A percentile compares a stretch with the other conserved stretches of the same genome.
Evolutionary conservation across 2,113 vertebrate genomes (phyloP).

Genomic region (Chaetura pelagica): DNA sequence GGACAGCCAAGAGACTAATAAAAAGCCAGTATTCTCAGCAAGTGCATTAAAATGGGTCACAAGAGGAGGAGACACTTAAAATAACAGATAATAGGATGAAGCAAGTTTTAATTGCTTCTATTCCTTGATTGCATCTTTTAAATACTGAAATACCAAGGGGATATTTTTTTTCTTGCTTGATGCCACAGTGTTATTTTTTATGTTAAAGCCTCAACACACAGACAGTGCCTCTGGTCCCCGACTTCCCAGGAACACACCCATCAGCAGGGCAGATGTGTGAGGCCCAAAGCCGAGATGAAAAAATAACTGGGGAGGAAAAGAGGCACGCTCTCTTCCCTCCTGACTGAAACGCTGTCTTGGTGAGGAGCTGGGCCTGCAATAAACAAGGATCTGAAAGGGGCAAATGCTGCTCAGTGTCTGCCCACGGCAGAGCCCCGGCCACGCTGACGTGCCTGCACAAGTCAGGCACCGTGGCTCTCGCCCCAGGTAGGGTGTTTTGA

Average conservation of each 20-base stretch:
- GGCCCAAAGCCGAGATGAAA: not conserved
- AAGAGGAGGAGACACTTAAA: not conserved
- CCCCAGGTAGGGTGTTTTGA: not conserved
- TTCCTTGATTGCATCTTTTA: not conserved
- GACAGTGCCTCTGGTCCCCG: not conserved
- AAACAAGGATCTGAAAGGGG: not conserved
- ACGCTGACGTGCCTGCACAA: not conserved
- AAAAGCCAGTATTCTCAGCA: not conserved
- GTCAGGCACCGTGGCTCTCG: not conserved
- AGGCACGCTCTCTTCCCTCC: not conserved
- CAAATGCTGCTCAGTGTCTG: not conserved
- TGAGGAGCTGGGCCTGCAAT: not conserved
- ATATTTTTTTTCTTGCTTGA: not conserved
- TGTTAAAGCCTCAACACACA: not conserved
- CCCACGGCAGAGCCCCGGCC: not conserved
- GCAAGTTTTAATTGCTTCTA: not conserved
- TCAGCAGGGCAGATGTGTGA: not conserved
- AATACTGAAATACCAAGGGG: not conserved
- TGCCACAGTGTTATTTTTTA: not conserved
- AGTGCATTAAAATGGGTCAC: conserved; percentile 33
- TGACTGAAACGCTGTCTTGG: too few species aligned
- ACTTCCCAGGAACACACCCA: not conserved
- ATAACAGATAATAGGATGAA: not conserved
- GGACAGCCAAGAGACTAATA: not conserved
- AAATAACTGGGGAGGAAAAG: not conserved